Conservation (phyloP, 2,888 invertebrate genomes). For the Eremobia ochroleuca region DNA sequence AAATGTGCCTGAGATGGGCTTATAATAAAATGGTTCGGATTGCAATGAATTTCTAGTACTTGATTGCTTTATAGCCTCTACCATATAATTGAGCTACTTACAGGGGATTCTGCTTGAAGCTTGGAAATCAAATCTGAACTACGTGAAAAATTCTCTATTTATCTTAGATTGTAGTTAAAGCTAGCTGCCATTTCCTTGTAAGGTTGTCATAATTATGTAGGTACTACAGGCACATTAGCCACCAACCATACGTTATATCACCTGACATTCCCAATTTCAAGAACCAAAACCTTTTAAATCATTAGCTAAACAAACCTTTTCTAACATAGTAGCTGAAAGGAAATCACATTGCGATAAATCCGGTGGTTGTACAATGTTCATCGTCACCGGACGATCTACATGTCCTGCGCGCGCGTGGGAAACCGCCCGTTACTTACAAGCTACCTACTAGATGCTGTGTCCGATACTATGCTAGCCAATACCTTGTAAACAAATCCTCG, state of each 20-base stretch:
- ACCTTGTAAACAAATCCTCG: conserved; percentile 42
- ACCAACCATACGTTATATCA: neutral
- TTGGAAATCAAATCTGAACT: neutral
- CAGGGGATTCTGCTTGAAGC: conserved; percentile 1
- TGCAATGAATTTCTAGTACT: conserved; percentile 16
- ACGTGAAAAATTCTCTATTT: neutral
- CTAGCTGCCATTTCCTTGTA: neutral
- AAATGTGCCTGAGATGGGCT: conserved; percentile 27
- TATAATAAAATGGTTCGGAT: conserved; percentile 35
- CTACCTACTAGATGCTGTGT: conserved; percentile 55
- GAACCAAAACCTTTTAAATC: neutral
- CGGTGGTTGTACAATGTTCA: conserved; percentile 57
- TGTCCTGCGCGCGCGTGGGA: conserved; percentile 77
- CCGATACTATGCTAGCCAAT: conserved; percentile 47
- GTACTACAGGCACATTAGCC: neutral
- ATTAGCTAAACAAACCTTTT: conserved; percentile 7
- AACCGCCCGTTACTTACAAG: conserved; percentile 72
- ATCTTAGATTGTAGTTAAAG: neutral
- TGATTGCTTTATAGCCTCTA: conserved; percentile 24
- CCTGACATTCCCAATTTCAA: neutral
- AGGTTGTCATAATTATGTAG: neutral
- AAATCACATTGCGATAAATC: conserved; percentile 62
- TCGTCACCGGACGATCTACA: conserved; percentile 75
- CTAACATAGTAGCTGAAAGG: conserved; percentile 42
- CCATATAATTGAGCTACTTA: conserved; percentile 21